phyloP scores from a whole-genome alignment of 2,888 invertebrate genomes.

The Incurvaria masculella region DNA sequence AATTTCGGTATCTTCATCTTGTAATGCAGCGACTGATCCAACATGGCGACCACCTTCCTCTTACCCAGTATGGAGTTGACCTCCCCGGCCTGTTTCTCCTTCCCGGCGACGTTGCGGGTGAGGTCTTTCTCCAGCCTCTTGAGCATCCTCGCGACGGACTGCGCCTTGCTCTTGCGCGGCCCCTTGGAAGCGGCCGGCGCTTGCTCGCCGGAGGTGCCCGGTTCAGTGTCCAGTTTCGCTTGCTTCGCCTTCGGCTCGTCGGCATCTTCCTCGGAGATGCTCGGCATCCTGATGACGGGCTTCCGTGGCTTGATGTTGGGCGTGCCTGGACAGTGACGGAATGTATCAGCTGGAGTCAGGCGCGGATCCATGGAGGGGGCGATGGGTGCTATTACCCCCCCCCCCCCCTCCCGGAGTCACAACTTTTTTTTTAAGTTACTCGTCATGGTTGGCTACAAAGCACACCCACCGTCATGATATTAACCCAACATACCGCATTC shows the following conservation, averaged over 20 bases:
- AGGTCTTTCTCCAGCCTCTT: background rate
- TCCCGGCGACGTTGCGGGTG: background rate
- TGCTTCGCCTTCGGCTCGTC: background rate
- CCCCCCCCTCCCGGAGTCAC: no score
- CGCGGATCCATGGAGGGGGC: no score
- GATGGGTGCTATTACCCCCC: no score
- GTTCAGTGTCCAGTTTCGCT: background rate
- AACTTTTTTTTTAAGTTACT: no score
- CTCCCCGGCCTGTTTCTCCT: background rate
- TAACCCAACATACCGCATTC: no score
- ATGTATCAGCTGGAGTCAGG: no score
- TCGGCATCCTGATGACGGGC: slow-evolving; percentile 36
- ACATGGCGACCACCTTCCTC: background rate
- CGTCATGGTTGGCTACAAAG: no score
- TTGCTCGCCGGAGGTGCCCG: background rate
- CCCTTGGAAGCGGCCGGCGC: background rate
- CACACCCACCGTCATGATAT: no score
- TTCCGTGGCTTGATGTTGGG: slow-evolving; percentile 48
- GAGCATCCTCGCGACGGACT: background rate
- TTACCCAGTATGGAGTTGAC: background rate
- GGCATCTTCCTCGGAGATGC: slow-evolving; percentile 30
- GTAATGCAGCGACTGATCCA: background rate
- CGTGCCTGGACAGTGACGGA: slow-evolving; percentile 4
- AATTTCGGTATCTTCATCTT: background rate
- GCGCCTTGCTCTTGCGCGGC: background rate